Evolutionary conservation across 2,888 invertebrate species (phyloP), one percentile per base, ranked within the genome.

Genomic region (Drosophila merina): DNA sequence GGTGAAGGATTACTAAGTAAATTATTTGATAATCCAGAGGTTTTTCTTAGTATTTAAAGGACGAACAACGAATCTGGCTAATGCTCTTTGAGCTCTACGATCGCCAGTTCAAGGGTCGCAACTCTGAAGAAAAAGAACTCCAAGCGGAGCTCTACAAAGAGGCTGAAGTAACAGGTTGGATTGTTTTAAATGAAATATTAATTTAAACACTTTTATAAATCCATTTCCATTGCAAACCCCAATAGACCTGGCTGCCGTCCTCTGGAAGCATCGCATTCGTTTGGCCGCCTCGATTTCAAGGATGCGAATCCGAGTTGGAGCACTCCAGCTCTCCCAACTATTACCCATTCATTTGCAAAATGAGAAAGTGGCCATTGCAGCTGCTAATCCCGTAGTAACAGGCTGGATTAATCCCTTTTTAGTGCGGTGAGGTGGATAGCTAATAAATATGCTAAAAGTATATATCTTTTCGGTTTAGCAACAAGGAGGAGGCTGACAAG

Each of bases 391-490:
- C 30, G 92, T 93, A 0, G 94, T 96, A 1, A 95, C 95, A 0
- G 96, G 96, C 72, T 97, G 96, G 96, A 94, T 96, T 9, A 97
- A 97, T 91, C 94, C 94, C 0, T 94, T 94, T 76, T 94, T 95
- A 90, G 92, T 95, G 3, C 94, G 93, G 95, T 20, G 2, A 20
- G 20, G 0, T 20, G 20, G 20, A 2, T 20, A 20, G 20, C 2
- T 2, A 20, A 20, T 20, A 2, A 20, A 14, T 14, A 14, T 14
- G 14, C 20, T 20, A 20, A 20, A 50, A 12, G 6, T 6, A 48
- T 4, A 1, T 12, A 3, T 9, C 1, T 2, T 1, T 6, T 0
- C 20, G 20, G 20, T 0, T 5, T 36, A 89, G 89, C 28, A 79
- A 87, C 62, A 91, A 88, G 44, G 31, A 38, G 4, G 73, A 85